A percentile compares a stretch with the other conserved stretches of the same genome.
These are phyloP conservation scores for Ctenodactylus gundi DNA, from an alignment of 2,113 vertebrate species.

Conservation along the genomic window DNA sequence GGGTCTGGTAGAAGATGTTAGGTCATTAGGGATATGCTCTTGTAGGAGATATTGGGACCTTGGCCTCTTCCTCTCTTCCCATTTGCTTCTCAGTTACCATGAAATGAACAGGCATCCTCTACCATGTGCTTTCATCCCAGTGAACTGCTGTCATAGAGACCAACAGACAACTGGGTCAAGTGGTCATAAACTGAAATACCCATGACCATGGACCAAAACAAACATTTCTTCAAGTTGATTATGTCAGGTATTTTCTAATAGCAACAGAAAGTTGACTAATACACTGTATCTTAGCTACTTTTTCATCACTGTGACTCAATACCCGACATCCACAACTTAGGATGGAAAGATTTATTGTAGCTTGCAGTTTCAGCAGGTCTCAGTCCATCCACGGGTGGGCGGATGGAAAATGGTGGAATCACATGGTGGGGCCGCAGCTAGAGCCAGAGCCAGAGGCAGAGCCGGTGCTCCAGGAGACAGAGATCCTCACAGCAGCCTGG, in stretches of 20 bases:
- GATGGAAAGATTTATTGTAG: too few relatives aligned
- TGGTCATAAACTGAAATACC: neutral
- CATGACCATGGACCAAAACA: neutral
- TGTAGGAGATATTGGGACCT: too few relatives aligned
- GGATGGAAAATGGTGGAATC: too few relatives aligned
- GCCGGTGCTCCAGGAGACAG: too few relatives aligned
- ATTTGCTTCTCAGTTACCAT: neutral
- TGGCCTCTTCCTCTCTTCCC: neutral
- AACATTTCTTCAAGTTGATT: neutral
- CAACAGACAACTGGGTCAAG: neutral
- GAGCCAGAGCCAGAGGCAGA: too few relatives aligned
- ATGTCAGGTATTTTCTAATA: neutral
- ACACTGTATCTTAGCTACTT: neutral
- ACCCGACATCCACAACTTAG: too few relatives aligned
- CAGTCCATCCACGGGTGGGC: too few relatives aligned
- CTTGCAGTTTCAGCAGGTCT: too few relatives aligned
- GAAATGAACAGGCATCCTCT: neutral
- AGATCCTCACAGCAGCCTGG: too few relatives aligned
- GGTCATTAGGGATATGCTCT: neutral
- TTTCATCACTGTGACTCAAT: too few relatives aligned
- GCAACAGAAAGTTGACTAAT: neutral
- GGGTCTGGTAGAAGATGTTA: neutral
- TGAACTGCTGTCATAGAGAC: neutral
- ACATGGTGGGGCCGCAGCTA: too few relatives aligned
- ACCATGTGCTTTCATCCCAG: accelerated